Evolutionary conservation across 2,888 invertebrate species (phyloP).

Genomic region (Celastrina argiolus): DNA sequence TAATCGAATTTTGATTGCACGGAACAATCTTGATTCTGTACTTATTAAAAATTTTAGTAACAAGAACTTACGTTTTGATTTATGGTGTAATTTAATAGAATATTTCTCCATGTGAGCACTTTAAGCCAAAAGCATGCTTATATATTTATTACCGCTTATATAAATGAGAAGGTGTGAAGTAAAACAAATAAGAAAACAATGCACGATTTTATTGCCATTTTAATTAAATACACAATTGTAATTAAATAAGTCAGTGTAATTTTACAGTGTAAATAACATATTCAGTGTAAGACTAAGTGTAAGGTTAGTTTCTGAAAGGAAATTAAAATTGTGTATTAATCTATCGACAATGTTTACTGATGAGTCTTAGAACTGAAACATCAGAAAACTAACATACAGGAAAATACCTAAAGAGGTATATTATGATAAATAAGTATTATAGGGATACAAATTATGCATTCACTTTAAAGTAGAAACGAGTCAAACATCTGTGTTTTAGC

Average conservation of each 20-base stretch:
- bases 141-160: background rate
- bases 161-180: conserved; percentile 30
- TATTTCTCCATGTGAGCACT: no score
- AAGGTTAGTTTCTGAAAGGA: conserved; percentile 37
- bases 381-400: conserved; percentile 50
- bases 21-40: conserved; percentile 11
- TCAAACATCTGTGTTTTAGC: conserved; percentile 46
- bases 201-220: conserved; percentile 69
- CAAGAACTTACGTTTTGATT: background rate
- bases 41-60: conserved; percentile 13
- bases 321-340: conserved; percentile 74
- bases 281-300: conserved; percentile 38
- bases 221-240: conserved; percentile 74
- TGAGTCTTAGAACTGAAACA: conserved; percentile 67
- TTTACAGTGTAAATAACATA: conserved; percentile 35
- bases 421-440: conserved; percentile 57
- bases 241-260: conserved; percentile 54
- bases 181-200: conserved; percentile 50
- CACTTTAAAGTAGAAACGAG: conserved; percentile 47
- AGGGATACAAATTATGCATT: conserved; percentile 56
- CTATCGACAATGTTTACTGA: conserved; percentile 50
- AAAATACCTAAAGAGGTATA: conserved; percentile 46
- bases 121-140: no score
- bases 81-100: no score
- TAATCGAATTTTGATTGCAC: conserved; percentile 8